Evolutionary conservation across 2,797 vertebrate genomes (phyloP).

Genomic region (Tapera naevia): DNA sequence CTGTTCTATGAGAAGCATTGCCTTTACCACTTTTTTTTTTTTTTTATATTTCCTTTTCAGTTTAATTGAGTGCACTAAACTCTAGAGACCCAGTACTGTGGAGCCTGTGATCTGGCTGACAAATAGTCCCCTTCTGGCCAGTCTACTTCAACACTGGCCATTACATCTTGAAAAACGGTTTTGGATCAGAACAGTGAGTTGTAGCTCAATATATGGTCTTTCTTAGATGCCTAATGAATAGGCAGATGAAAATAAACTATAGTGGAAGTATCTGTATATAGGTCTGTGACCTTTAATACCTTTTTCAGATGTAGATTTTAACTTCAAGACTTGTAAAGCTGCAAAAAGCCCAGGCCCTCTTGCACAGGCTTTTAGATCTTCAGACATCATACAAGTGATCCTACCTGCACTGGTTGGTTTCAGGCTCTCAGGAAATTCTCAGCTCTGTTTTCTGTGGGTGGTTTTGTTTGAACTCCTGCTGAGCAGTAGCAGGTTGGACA

Average conservation of each 20-base stretch:
- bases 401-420: not conserved
- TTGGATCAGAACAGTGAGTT: not conserved
- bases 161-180: not conserved
- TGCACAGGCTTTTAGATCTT: not conserved
- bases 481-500: not conserved
- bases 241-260: not conserved
- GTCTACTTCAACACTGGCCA: not conserved
- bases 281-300: not conserved
- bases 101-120: not conserved
- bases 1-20: not conserved
- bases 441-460: not conserved
- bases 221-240: not conserved
- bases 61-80: not conserved
- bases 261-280: not conserved
- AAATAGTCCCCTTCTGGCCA: not conserved
- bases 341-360: not conserved
- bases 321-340: not conserved
- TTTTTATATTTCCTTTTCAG: not conserved
- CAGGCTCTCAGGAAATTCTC: not conserved
- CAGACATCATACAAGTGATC: not conserved
- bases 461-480: not conserved
- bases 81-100: not conserved
- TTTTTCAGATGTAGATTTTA: not conserved
- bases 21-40: not conserved
- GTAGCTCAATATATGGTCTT: not conserved